Conservation (phyloP, 2,888 invertebrate genomes). For the Sepiola atlantica region DNA sequence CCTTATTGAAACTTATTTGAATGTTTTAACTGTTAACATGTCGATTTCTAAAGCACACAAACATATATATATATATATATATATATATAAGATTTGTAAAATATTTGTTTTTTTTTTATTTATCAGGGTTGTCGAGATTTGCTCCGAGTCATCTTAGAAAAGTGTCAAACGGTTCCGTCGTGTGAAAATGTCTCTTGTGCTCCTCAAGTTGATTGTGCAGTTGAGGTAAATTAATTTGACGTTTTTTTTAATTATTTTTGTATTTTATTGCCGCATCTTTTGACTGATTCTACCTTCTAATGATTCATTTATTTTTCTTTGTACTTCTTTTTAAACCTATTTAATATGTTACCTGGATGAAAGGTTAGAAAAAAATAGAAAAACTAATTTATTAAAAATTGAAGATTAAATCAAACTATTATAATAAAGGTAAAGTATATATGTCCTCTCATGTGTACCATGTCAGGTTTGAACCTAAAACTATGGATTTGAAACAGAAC, state of each 20-base stretch:
- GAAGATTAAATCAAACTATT: no score
- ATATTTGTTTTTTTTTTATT: not conserved
- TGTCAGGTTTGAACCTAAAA: no score
- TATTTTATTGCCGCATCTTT: not conserved
- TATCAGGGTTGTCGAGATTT: constrained; percentile 75
- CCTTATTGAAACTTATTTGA: no score
- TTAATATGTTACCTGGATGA: not conserved
- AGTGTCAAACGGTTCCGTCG: constrained; percentile 87
- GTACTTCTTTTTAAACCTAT: not conserved
- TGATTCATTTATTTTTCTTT: not conserved
- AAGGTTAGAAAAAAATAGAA: no score
- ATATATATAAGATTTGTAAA: not conserved
- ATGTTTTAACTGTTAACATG: no score
- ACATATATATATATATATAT: no score
- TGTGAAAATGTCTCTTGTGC: constrained; percentile 86
- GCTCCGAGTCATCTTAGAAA: constrained; percentile 81
- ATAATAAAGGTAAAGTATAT: no score
- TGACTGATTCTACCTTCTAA: not conserved
- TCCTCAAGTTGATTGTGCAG: constrained; percentile 87
- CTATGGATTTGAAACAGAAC: no score
- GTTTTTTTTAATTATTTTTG: not conserved
- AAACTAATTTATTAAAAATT: no score
- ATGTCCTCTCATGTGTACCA: no score
- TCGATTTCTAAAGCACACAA: no score
- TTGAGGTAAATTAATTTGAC: constrained; percentile 76